Conservation (phyloP, 1,140 invertebrate genomes). For the Hestina assimilis region DNA sequence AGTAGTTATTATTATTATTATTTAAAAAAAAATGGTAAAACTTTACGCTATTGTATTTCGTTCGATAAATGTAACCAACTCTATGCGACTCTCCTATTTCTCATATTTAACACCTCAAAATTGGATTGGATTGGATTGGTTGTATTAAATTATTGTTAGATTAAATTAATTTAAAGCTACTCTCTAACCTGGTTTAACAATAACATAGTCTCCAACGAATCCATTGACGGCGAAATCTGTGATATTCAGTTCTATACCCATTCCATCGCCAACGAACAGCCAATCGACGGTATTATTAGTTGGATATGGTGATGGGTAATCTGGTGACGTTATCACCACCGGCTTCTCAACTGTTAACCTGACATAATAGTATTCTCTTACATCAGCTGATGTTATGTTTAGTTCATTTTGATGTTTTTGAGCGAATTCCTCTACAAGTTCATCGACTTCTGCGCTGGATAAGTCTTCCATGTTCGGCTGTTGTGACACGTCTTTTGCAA, state of each 20-base stretch:
- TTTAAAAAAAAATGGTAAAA: no score
- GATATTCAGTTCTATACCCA: constrained; percentile 63
- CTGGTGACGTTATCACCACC: constrained; percentile 45
- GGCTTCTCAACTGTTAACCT: constrained; percentile 36
- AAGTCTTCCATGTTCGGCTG: constrained; percentile 24
- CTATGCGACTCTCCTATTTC: no score
- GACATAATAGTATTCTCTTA: constrained; percentile 1
- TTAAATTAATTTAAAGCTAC: no score
- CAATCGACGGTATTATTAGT: constrained; percentile 52
- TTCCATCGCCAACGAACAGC: constrained; percentile 55
- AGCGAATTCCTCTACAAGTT: constrained; percentile 34
- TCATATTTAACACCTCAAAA: no score
- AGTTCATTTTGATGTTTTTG: constrained; percentile 11
- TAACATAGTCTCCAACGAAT: constrained; percentile 46
- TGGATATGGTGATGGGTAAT: constrained; percentile 50
- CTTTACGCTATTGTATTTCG: no score
- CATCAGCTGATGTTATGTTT: constrained; percentile 1
- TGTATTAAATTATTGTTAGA: no score
- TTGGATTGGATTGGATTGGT: no score
- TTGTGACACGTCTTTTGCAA: constrained; percentile 7
- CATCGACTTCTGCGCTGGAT: constrained; percentile 28
- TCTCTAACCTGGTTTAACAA: constrained; percentile 62
- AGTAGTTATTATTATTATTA: no score
- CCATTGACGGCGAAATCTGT: constrained; percentile 56
- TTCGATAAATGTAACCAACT: no score